These are phyloP conservation scores for Enteromius paludinosus DNA, from an alignment of 2,797 vertebrate genomes.

Conservation along the genomic window DNA sequence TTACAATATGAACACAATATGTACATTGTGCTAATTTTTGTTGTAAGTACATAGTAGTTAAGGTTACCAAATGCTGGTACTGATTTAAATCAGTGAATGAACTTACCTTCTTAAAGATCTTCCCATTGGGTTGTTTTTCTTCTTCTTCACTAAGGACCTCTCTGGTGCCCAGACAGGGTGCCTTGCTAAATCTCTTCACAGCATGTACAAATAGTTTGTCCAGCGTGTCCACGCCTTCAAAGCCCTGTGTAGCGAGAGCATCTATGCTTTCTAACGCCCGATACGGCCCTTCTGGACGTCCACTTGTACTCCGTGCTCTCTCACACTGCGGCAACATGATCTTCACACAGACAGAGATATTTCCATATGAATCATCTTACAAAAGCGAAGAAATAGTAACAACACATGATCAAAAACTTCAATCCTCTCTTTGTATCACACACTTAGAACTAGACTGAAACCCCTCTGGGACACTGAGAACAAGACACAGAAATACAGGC, in stretches of 20 bases:
- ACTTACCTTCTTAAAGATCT: constrained; percentile 89
- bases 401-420: neutral
- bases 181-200: constrained; percentile 78
- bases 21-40: too few species aligned
- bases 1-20: neutral
- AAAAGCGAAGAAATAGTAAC: neutral
- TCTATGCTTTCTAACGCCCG: constrained; percentile 81
- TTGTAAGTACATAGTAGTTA: neutral
- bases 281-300: constrained; percentile 84
- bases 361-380: neutral
- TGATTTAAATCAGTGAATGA: neutral
- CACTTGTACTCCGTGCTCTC: constrained; percentile 83
- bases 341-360: constrained; percentile 14
- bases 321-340: constrained; percentile 59
- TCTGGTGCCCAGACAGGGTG: constrained; percentile 84
- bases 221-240: constrained; percentile 82
- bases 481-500: neutral
- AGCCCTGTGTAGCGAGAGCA: constrained; percentile 80
- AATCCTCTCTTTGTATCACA: neutral
- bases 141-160: constrained; percentile 85
- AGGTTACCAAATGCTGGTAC: neutral
- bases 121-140: constrained; percentile 86
- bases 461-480: neutral
- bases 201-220: constrained; percentile 86
- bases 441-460: neutral